Percentiles rank a stretch among this genome's conserved stretches.
phyloP scores from a whole-genome alignment of 2,888 invertebrate genomes.

The Agrotis ipsilon region DNA sequence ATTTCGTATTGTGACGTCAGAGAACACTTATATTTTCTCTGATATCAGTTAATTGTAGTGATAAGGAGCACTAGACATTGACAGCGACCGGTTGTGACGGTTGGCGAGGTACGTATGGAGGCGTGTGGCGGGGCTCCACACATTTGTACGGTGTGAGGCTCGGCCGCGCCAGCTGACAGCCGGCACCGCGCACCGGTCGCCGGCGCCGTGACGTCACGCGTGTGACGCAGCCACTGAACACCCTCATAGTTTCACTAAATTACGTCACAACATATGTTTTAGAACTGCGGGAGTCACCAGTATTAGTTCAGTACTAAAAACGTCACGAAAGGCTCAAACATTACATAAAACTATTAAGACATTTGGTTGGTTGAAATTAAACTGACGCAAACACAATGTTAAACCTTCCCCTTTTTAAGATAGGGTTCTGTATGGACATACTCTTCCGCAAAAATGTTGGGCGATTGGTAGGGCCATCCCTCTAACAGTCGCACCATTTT shows the following conservation, averaged over 20 bases:
- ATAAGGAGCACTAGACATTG: slow-evolving; percentile 70
- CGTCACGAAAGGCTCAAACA: no score
- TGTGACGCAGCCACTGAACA: slow-evolving; percentile 36
- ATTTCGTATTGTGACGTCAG: slow-evolving; percentile 68
- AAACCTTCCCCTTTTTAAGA: no score
- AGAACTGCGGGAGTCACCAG: no score
- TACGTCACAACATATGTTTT: slow-evolving; percentile 50
- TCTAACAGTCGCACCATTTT: no score
- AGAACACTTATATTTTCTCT: slow-evolving; percentile 70
- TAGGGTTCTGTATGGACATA: no score
- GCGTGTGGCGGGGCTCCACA: slow-evolving; percentile 68
- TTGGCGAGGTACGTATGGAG: slow-evolving; percentile 79
- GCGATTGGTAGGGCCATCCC: no score
- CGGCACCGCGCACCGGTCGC: slow-evolving; percentile 30
- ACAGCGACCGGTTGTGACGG: slow-evolving; percentile 73
- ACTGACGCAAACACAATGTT: no score
- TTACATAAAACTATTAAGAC: no score
- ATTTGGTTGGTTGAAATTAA: no score
- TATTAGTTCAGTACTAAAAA: no score
- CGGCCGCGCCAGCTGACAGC: slow-evolving; percentile 61
- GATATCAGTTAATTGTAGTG: slow-evolving; percentile 81
- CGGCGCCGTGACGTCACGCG: slow-evolving; percentile 60
- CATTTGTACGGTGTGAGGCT: slow-evolving; percentile 72
- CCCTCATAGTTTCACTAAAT: slow-evolving; percentile 44
- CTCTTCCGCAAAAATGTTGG: no score